Evolutionary conservation across 1,140 invertebrate genomes (phyloP).

Genomic region (Megathymus violae): DNA sequence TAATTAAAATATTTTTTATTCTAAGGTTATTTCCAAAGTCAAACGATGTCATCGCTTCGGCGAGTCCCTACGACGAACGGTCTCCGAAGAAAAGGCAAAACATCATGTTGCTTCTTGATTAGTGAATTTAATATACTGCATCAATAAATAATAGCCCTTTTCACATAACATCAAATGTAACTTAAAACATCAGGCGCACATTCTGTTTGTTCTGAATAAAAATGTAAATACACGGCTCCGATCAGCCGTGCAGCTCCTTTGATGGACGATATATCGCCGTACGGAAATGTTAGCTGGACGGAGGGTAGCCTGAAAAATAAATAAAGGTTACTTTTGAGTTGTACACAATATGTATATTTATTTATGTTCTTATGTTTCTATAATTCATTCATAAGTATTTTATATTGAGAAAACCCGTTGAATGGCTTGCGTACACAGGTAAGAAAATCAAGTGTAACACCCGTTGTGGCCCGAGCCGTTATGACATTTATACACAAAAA

Average conservation of each 20-base stretch:
- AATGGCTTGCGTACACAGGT: too few species aligned
- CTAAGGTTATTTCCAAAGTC: too few species aligned
- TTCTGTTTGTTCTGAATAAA: conserved; percentile 38
- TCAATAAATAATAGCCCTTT: neutral
- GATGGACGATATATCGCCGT: conserved; percentile 29
- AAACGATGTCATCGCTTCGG: too few species aligned
- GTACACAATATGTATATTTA: neutral
- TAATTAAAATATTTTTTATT: too few species aligned
- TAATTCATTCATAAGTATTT: too few species aligned
- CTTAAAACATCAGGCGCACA: conserved; percentile 9
- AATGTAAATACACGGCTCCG: conserved; percentile 37
- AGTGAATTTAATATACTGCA: neutral
- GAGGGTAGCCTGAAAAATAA: conserved; percentile 23
- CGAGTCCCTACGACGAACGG: too few species aligned
- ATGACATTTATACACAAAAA: too few species aligned
- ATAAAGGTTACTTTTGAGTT: neutral
- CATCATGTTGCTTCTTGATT: neutral
- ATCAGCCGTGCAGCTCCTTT: conserved; percentile 37
- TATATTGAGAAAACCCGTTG: too few species aligned
- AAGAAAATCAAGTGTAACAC: too few species aligned
- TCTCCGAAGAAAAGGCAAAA: neutral
- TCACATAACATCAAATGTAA: conserved; percentile 10
- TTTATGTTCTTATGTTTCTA: neutral
- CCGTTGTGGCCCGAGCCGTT: too few species aligned
- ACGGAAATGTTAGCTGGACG: conserved; percentile 31